Percentiles rank a stretch among this genome's conserved stretches.
Conservation (phyloP, 2,888 invertebrate genomes). For the Ichneumoninae sp. region DNA sequence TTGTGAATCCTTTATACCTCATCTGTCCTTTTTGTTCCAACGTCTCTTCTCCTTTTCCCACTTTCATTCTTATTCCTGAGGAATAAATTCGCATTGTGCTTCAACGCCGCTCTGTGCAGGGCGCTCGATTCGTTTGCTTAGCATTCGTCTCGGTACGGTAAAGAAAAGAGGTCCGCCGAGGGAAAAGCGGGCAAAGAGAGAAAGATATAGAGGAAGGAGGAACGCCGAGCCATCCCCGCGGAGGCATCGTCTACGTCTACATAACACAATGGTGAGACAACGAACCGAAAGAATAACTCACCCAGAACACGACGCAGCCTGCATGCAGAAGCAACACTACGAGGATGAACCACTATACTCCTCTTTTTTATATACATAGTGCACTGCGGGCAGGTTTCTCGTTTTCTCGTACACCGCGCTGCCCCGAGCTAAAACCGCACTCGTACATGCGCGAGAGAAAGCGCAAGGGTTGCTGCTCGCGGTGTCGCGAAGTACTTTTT, state of each 20-base stretch:
- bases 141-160: constrained; percentile 73
- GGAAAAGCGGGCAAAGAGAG: constrained; percentile 49
- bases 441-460: constrained; percentile 72
- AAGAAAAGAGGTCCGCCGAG: constrained; percentile 60
- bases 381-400: constrained; percentile 56
- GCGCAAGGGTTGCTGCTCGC: constrained; percentile 63
- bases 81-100: constrained; percentile 75
- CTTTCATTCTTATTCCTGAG: constrained; percentile 72
- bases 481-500: constrained; percentile 62
- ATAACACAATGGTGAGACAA: constrained; percentile 82
- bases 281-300: constrained; percentile 82
- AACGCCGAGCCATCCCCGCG: constrained; percentile 66
- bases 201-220: constrained; percentile 44
- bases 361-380: constrained; percentile 42
- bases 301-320: constrained; percentile 78
- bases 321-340: constrained; percentile 74
- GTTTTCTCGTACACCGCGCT: constrained; percentile 51
- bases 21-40: not conserved
- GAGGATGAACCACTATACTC: constrained; percentile 57
- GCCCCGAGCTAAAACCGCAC: constrained; percentile 67
- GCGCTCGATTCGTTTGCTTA: constrained; percentile 75
- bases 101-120: constrained; percentile 67
- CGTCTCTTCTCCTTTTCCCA: not conserved
- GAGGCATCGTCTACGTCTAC: constrained; percentile 75
- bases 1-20: constrained; percentile 33